Evolutionary conservation across 1,140 invertebrate genomes (phyloP).

Genomic region (Bombus affinis): DNA sequence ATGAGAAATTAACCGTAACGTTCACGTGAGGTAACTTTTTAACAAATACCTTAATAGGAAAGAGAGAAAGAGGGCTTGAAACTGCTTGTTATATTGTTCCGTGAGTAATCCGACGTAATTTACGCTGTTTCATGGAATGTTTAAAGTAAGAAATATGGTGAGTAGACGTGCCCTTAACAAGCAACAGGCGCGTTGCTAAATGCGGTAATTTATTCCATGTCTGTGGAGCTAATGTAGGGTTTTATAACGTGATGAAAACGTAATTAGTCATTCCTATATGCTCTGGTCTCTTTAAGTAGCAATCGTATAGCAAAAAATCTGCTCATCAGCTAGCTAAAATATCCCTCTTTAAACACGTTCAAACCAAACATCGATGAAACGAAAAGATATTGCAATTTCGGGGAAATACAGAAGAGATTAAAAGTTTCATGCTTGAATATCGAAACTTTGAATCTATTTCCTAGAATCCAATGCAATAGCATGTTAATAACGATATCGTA

Average conservation of each 20-base stretch:
- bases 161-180: conserved; percentile 31
- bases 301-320: neutral
- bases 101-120: conserved; percentile 35
- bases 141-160: conserved; percentile 39
- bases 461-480: no score
- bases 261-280: neutral
- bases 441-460: no score
- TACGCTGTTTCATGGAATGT: conserved; percentile 36
- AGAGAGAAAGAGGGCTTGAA: neutral
- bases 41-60: conserved; percentile 19
- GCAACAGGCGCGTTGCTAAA: conserved; percentile 44
- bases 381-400: neutral
- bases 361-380: neutral
- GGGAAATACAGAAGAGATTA: no score
- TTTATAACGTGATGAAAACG: conserved; percentile 22
- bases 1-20: neutral
- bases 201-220: conserved; percentile 25
- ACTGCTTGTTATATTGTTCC: conserved; percentile 30
- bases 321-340: neutral
- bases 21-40: neutral
- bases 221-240: neutral
- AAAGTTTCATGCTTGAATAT: no score
- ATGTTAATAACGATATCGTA: no score
- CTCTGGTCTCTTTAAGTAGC: neutral
- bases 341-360: no score